Base-by-base conservation (phyloP, 2,888 invertebrate genomes). In the Bimastos eiseni region DNA sequence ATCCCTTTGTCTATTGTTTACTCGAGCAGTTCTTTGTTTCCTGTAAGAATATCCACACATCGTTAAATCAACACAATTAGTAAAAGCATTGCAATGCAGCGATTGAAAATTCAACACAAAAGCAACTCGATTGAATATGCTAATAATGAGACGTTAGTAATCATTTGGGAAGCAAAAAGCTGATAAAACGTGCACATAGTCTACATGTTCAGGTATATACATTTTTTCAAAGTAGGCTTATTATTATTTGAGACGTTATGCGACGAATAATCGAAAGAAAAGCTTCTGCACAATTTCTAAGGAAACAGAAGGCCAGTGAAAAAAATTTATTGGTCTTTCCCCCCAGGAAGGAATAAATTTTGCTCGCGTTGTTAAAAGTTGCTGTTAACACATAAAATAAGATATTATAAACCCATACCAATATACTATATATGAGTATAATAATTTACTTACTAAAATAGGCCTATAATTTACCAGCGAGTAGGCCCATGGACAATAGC, bases 31-130 rank as follows among this genome's bases (percentile, higher is more conserved):
- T 70, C 70, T 70, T 70, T 70, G 70, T n/a, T n/a, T 11, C n/a
- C 70, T 70, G 70, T 70, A 70, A 70, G 70, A 70, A 70, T 70
- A 70, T 70, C 70, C 70, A 70, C 30, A 70, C 70, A 70, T 70
- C 30, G 8, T 70, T 70, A 70, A 70, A 70, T 70, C 70, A 70
- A 1, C 30, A 70, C 4, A 70, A 0, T 8, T n/a, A n/a, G n/a
- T 70, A 70, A n/a, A 70, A 30, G 70, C 30, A 70, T 70, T 30
- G n/a, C 30, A 70, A 70, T 70, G 8, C 70, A 70, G n/a, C 11
- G 1, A 30, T 70, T 70, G 70, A 70, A 17, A n/a, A 70, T 70
- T 8, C n/a, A n/a, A 30, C 30, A 70, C n/a, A n/a, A 11, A 70
- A 70, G 70, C 70, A 70, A n/a, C 30, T n/a, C n/a, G 70, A n/a